These are phyloP conservation scores for Calameuta pallipes DNA, from an alignment of 2,888 invertebrate genomes.

Conservation along the genomic window DNA sequence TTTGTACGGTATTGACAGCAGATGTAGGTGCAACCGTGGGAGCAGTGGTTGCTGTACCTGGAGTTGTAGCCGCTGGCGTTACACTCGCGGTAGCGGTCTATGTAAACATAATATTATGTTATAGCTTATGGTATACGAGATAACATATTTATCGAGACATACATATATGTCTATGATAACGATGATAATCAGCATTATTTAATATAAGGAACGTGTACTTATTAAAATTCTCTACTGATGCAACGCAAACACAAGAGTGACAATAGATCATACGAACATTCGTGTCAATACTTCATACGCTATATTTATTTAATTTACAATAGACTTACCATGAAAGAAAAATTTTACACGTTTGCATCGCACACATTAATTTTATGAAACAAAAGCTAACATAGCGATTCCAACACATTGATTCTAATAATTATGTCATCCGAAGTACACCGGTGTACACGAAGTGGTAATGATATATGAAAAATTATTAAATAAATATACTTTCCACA, in stretches of 20 bases:
- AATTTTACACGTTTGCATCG: background rate
- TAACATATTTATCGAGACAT: background rate
- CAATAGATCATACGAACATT: background rate
- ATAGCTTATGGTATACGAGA: conserved; percentile 8
- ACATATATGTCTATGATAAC: background rate
- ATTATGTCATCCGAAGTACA: background rate
- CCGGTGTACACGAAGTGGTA: background rate
- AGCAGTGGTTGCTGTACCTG: conserved; percentile 58
- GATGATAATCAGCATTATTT: background rate
- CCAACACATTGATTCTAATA: background rate
- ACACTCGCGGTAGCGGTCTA: conserved; percentile 61
- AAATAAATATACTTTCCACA: background rate
- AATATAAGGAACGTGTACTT: background rate
- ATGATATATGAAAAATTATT: background rate
- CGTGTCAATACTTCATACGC: background rate
- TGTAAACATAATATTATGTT: conserved; percentile 25
- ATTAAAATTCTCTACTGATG: background rate
- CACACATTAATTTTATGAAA: background rate
- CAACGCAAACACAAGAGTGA: background rate
- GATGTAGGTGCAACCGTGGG: conserved; percentile 58
- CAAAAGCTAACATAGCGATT: background rate
- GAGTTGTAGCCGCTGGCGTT: conserved; percentile 59
- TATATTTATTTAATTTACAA: background rate
- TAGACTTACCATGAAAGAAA: background rate
- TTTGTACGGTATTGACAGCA: conserved; percentile 59